phyloP scores from a whole-genome alignment of 1,140 invertebrate species.

The Ips typographus region DNA sequence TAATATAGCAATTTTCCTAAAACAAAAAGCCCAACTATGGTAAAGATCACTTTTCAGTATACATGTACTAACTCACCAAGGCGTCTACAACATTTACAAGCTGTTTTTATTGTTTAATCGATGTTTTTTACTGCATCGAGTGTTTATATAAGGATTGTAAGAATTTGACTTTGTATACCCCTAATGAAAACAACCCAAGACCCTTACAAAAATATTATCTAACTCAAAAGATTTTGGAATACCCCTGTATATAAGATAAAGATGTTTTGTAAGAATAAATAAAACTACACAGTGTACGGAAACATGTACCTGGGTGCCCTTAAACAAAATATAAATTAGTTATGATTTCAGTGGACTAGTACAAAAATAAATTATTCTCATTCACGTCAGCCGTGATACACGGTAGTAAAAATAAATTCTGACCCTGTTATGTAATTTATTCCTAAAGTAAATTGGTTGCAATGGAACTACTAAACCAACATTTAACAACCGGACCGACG shows the following conservation, averaged over 20 bases:
- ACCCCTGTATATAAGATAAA: background rate
- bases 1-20: background rate
- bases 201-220: background rate
- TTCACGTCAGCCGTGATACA: background rate
- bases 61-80: background rate
- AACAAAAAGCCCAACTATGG: background rate
- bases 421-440: slow-evolving; percentile 3
- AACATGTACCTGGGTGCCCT: background rate
- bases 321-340: background rate
- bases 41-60: background rate
- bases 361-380: slow-evolving; percentile 4
- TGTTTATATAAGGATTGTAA: background rate
- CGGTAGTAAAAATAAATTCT: slow-evolving; percentile 3
- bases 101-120: background rate
- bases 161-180: background rate
- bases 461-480: slow-evolving; percentile 6
- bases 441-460: slow-evolving; percentile 8
- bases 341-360: background rate
- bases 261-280: background rate
- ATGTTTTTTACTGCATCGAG: background rate
- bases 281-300: background rate
- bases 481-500: background rate
- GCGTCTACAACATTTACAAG: background rate
- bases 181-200: too few species aligned
- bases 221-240: background rate